Evolutionary conservation across 1,140 invertebrate species (phyloP), one percentile per base, ranked within the genome.

Genomic region (Dendroctonus ponderosae): DNA sequence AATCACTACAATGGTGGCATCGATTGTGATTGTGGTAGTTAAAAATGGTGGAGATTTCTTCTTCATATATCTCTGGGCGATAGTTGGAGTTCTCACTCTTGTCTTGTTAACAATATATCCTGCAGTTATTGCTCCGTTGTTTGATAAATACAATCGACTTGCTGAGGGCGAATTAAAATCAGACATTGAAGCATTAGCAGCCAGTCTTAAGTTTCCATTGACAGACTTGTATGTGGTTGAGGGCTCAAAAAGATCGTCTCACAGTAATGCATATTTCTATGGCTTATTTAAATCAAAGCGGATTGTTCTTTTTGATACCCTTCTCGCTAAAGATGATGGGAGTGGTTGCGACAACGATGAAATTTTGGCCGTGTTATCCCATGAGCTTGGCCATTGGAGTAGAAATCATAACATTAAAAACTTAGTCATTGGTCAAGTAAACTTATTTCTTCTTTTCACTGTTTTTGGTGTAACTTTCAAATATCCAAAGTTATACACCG

Each of bases 261-360:
- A 99, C 75, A 97, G 94, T 74, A 99, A 99, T 86, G 97, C 97
- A 8, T 99, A 99, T 78, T 93, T 99, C 75, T 99, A 97, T 81
- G 98, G 98, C 5, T 90, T 99, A 70, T 95, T 94, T 83, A 98
- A 97, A 73, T 90, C 94, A 53, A 99, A 99, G 77, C 84, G 97
- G 64, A 99, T 99, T 78, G 98, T 99, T n/a, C 82, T 99, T 5
- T 99, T 96, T 82, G 97, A 99, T 80, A 99, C 98, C 5, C 80
- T 99, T 41, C 79, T 97, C 11, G 82, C 81, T 42, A 87, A 91
- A 75, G 77, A 81, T 41, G 77, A 82, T 51, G 74, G 78, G 3
- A 83, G 82, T 52, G 85, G 87, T 71, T 97, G 95, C 78, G 91
- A 87, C 41, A 90, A 96, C 76, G 87, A 93, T 72, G 97, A 99